Evolutionary conservation across 2,888 invertebrate species (phyloP).

Genomic region (Clunio marinus): DNA sequence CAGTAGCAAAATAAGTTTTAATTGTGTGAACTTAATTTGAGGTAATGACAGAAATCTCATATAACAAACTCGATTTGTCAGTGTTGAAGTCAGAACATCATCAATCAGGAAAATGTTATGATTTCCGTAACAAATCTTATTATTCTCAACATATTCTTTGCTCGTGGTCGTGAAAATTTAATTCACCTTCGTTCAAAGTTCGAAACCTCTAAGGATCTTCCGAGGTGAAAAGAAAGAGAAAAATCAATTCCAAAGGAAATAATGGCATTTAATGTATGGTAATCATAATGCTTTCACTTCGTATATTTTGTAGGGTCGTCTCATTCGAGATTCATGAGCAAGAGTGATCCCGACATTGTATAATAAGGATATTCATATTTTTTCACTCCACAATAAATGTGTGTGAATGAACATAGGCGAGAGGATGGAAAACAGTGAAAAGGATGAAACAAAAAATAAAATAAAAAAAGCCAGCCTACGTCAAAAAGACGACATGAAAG

Average conservation of each 20-base stretch:
- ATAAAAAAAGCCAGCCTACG: neutral
- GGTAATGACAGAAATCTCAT: too few species aligned
- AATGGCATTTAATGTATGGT: slow-evolving; percentile 30
- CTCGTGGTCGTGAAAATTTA: too few species aligned
- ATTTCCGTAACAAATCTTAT: too few species aligned
- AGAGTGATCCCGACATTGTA: slow-evolving; percentile 19
- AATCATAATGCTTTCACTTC: slow-evolving; percentile 30
- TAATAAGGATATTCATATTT: slow-evolving; percentile 11
- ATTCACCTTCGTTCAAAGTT: too few species aligned
- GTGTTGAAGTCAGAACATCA: too few species aligned
- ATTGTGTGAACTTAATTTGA: too few species aligned
- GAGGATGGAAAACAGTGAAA: neutral
- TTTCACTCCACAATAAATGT: too few species aligned
- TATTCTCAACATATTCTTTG: too few species aligned
- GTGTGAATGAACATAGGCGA: neutral
- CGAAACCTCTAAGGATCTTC: neutral
- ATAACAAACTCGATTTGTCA: too few species aligned
- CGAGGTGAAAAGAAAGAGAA: neutral
- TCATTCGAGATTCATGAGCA: neutral
- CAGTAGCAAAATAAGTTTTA: too few species aligned
- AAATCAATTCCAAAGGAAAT: slow-evolving; percentile 30
- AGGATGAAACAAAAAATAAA: neutral
- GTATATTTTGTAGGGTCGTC: neutral
- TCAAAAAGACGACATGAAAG: neutral
- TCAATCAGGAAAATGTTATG: too few species aligned